Percentiles rank a stretch among this genome's conserved stretches.
Conservation (phyloP, 2,797 vertebrate species). For the Mionectes olivaceus region DNA sequence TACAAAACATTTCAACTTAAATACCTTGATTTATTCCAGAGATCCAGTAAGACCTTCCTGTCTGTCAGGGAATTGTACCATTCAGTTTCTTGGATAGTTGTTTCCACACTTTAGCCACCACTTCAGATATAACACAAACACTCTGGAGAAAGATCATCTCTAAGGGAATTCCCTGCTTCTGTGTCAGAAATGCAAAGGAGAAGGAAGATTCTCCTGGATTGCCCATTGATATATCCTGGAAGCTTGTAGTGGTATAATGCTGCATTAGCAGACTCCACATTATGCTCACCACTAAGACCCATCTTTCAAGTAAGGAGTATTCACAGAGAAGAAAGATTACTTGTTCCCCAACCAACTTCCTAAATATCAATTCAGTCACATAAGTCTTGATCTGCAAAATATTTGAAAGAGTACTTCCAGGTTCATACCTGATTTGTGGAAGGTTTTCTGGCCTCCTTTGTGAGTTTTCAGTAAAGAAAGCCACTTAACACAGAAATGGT, state of each 20-base stretch:
- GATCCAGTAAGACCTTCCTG: background rate
- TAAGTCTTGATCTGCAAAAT: background rate
- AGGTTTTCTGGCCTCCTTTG: background rate
- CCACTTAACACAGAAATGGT: constrained; percentile 1
- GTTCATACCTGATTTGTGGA: background rate
- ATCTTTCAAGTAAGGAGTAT: background rate
- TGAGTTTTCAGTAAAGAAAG: background rate
- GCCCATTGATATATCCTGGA: background rate
- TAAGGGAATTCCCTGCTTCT: background rate
- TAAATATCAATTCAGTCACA: background rate
- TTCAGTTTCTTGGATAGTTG: background rate
- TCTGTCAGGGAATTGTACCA: background rate
- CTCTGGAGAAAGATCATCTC: background rate
- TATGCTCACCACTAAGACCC: background rate
- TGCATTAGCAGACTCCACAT: background rate
- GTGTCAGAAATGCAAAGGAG: background rate
- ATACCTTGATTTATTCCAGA: background rate
- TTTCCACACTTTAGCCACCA: background rate
- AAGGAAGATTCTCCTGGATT: background rate
- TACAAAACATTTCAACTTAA: background rate
- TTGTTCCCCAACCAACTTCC: background rate
- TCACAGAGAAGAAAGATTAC: background rate
- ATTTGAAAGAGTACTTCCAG: background rate
- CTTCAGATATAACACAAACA: background rate
- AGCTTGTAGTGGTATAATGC: background rate